Evolutionary conservation across 2,797 vertebrate genomes (phyloP), one percentile per base, ranked within the genome.

Genomic region (Gymnoscopelus microlampas): DNA sequence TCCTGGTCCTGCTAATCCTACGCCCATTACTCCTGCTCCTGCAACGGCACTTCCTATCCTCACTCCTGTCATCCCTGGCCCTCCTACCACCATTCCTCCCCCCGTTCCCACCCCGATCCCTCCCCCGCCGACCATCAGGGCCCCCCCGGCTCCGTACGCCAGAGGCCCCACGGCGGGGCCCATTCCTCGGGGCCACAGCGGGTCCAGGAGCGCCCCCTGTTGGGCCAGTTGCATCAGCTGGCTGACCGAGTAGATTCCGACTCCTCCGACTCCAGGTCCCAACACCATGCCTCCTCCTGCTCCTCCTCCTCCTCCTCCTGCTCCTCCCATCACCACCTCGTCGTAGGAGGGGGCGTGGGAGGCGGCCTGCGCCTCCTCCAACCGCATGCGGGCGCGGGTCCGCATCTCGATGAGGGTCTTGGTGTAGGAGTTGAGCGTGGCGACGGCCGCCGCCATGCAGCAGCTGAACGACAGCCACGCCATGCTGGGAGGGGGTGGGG

Each of bases 381-480:
- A 89, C 62, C 94, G 94, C 71, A 96, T 81, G 69, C 96, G 94
- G 77, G 95, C 95, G 32, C 96, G 95, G 88, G 96, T 96, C 71
- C 95, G 96, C 94, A 98, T 97, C 91, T 98, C 97, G 2, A 99
- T 96, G 86, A 97, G 87, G 48, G 96, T 98, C 93, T 98, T 99
- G 81, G 97, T 99, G 93, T 99, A 99, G 67, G 97, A 99, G 95
- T 99, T 99, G 80, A 99, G 89, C 2, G 97, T 98, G 56, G 96
- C 96, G 70, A 99, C 97, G 0, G 97, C 97, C 3, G 97, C 97
- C 0, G 96, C 97, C 97, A 98, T 98, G 88, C 97, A 99, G 84
- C 97, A 99, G 88, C 96, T 98, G 79, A 98, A 98, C 26, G 97
- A 98, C 83, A 97, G 95, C 97, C 97, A 99, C 0, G 97, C 97